Evolutionary conservation across 2,797 vertebrate genomes (phyloP).

Genomic region (Telmatherina bonti): DNA sequence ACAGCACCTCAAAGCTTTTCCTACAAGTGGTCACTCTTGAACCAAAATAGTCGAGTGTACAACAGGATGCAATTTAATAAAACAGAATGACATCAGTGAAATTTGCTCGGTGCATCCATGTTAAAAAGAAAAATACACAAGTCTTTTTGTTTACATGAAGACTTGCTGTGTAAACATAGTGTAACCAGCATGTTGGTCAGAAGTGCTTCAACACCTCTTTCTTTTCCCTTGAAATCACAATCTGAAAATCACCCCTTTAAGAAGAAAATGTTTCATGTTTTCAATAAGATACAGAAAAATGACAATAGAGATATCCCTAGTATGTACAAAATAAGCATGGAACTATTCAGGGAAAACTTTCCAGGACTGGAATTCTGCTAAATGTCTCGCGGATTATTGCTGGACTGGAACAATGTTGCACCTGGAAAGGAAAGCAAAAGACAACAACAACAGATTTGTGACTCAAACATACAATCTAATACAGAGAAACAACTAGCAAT

Average conservation of each 20-base stretch:
- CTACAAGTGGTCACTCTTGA: neutral
- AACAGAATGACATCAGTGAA: neutral
- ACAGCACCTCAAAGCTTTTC: neutral
- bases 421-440: slow-evolving; percentile 57
- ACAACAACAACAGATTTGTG: neutral
- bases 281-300: slow-evolving; percentile 17
- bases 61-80: neutral
- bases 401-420: slow-evolving; percentile 85
- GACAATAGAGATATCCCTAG: slow-evolving; percentile 15
- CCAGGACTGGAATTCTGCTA: neutral
- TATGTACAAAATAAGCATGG: slow-evolving; percentile 24
- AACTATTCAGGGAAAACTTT: slow-evolving; percentile 3
- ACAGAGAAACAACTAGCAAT: neutral
- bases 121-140: too few relatives aligned
- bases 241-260: slow-evolving; percentile 1
- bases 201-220: slow-evolving; percentile 9
- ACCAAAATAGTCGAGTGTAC: neutral
- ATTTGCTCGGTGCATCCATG: neutral
- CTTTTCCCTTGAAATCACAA: slow-evolving; percentile 13
- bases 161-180: neutral
- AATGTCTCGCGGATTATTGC: slow-evolving; percentile 59
- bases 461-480: neutral
- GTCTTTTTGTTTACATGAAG: too few relatives aligned
- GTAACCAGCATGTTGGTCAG: slow-evolving; percentile 7
- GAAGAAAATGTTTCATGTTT: slow-evolving; percentile 14